phyloP scores from a whole-genome alignment of 1,140 invertebrate genomes.

The Monomorium pharaonis region DNA sequence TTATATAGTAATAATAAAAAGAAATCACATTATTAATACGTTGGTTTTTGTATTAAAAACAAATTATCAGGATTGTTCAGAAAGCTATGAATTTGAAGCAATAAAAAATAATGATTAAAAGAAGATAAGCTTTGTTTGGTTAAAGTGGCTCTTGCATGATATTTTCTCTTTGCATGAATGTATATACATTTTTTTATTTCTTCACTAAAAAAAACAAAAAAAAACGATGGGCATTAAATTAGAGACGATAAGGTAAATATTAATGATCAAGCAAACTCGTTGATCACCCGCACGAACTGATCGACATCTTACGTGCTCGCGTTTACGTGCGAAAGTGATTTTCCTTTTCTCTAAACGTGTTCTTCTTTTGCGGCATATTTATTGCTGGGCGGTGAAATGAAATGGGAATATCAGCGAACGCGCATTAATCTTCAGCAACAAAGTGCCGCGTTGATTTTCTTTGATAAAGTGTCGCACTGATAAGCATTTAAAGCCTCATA shows the following conservation, averaged over 20 bases:
- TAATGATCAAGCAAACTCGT: neutral
- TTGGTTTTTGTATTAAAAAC: neutral
- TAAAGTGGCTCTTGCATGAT: too few species aligned
- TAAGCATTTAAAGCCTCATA: neutral
- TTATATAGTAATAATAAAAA: too few species aligned
- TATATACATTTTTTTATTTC: too few species aligned
- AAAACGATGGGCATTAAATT: neutral
- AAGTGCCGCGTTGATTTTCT: too few species aligned
- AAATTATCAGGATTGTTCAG: neutral
- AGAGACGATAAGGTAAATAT: neutral
- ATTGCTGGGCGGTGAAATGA: neutral
- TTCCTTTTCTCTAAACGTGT: slow-evolving; percentile 45
- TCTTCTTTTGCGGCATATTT: slow-evolving; percentile 30
- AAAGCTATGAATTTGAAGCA: neutral
- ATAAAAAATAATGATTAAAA: too few species aligned
- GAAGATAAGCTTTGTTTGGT: too few species aligned
- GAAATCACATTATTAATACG: too few species aligned
- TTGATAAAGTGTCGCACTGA: neutral
- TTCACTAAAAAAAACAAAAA: too few species aligned
- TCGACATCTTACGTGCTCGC: neutral
- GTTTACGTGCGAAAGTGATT: slow-evolving; percentile 41
- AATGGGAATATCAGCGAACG: neutral
- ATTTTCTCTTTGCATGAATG: too few species aligned
- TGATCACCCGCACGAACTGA: slow-evolving; percentile 25
- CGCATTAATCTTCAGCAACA: too few species aligned